Base-by-base conservation (phyloP, 53 echinoderm and acorn worm genomes). In the Astropecten irregularis region DNA sequence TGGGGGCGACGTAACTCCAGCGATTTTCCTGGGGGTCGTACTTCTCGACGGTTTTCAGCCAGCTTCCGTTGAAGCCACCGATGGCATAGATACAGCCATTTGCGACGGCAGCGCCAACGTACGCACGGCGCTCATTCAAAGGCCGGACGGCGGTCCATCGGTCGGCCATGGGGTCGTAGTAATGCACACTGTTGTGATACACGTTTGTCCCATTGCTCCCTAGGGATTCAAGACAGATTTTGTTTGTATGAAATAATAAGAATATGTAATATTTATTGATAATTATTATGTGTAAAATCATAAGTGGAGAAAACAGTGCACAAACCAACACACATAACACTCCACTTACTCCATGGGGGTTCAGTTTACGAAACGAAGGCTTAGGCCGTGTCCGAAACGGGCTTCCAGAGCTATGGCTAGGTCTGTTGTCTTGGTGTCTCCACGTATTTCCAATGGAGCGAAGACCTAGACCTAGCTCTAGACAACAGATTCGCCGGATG, bases 71-170 rank as follows among this genome's bases (percentile, higher is more conserved):
- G 73, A 82, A 82, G 23, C 88, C 88, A 14, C 88, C 88, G 26
- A 88, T 83, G 26, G 82, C 88, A 40, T 63, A 88, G 19, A 88
- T 66, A 63, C 72, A 88, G 30, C 64, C 64, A 29, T 88, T 64
- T 27, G 72, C 33, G 8, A 71, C 73, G 2, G 60, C 72, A 11
- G 59, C 70, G 11, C 70, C 69, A 0, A 88, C 68, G 63, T 88
- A 82, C 1, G 82, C 88, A 4, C 86, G 48, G 28, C 65, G 33
- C 32, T 64, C 76, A 7, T 52, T 46, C 53, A 86, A 36, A 0
- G 66, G 51, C 33, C 50, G 47, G 16, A 86, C 54, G 4, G 48
- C 52, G 76, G 37, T 50, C 86, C 86, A 86, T 2, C 49, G 48
- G 51, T 86, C n/a, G 20, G 26, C 38, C 8, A 65, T 14, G 0